Evolutionary conservation across 2,888 invertebrate species (phyloP), one percentile per base, ranked within the genome.

Genomic region (Dynastes tityus): DNA sequence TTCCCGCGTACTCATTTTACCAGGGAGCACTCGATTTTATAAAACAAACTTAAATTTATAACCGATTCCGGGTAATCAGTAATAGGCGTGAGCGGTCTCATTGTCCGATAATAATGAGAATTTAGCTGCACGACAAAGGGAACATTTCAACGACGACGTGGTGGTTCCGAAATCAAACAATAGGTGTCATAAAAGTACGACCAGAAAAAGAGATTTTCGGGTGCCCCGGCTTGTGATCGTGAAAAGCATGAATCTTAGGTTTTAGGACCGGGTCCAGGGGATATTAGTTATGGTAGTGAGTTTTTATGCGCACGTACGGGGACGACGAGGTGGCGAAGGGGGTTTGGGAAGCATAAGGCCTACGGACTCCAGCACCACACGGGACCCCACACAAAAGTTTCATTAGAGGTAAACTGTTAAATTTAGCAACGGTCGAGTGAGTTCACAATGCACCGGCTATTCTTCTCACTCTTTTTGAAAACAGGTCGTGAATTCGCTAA

Each of bases 321-420:
- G 22, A 2, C 4, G 73, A 45, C 11, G 45, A 45, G 45, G 45
- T 11, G 8, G 45, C 45, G 45, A 11, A 40, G 71, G 73, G 58
- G 16, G 73, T 37, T 8, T 22, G 79, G 65, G 74, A 74, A 74
- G 63, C 55, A 64, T 64, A 51, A 37, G 77, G 70, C 58, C 71
- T 68, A 58, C 74, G 79, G 86, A 86, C 85, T 86, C 83, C 86
- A 86, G 86, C 22, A 86, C 58, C 86, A 86, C 86, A 86, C 40
- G 58, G 73, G 73, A 73, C 86, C 86, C 85, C 84, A 86, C 84
- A 83, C 81, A 73, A 77, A 45, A 77, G 77, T 84, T 86, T 87
- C 87, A 87, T 87, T 87, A 87, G 86, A 86, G 85, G 83, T 83
- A 82, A 80, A 85, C 85, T 87, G 87, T 86, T 85, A 85, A 86